Evolutionary conservation across 2,888 invertebrate species (phyloP).

Genomic region (Germaria angustata): DNA sequence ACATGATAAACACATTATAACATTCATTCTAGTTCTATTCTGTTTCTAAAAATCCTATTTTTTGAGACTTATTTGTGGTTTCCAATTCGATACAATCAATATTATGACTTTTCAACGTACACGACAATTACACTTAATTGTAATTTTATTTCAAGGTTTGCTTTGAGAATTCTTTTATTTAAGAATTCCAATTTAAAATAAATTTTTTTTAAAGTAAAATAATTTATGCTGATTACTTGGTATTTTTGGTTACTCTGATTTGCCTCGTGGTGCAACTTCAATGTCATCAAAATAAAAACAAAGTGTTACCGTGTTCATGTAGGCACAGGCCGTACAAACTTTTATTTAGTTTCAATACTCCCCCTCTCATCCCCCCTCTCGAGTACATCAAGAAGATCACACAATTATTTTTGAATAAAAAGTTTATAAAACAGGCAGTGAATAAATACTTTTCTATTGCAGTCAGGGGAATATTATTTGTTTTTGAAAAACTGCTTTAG

Average conservation of each 20-base stretch:
- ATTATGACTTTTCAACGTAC: too few relatives aligned
- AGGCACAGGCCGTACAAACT: slow-evolving; percentile 14
- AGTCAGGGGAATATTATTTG: not conserved
- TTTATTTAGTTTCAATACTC: not conserved
- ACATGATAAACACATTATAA: too few relatives aligned
- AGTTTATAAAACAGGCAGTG: not conserved
- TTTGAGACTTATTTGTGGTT: too few relatives aligned
- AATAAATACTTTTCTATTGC: not conserved
- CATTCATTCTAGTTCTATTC: too few relatives aligned
- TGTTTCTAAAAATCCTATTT: too few relatives aligned
- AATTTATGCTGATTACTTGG: not conserved
- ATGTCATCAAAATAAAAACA: not conserved
- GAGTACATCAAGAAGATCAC: not conserved
- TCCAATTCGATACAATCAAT: too few relatives aligned
- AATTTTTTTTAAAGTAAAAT: too few relatives aligned
- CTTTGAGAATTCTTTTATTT: too few relatives aligned
- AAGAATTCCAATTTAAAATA: too few relatives aligned
- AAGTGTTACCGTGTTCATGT: slow-evolving; percentile 4
- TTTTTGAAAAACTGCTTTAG: not conserved
- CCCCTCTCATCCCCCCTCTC: not conserved
- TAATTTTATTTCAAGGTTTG: too few relatives aligned
- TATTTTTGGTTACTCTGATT: not conserved
- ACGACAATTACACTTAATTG: too few relatives aligned
- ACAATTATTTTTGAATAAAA: not conserved
- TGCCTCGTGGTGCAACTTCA: not conserved